phyloP scores from a whole-genome alignment of 2,797 vertebrate genomes.

The Sebastes trivittatus region DNA sequence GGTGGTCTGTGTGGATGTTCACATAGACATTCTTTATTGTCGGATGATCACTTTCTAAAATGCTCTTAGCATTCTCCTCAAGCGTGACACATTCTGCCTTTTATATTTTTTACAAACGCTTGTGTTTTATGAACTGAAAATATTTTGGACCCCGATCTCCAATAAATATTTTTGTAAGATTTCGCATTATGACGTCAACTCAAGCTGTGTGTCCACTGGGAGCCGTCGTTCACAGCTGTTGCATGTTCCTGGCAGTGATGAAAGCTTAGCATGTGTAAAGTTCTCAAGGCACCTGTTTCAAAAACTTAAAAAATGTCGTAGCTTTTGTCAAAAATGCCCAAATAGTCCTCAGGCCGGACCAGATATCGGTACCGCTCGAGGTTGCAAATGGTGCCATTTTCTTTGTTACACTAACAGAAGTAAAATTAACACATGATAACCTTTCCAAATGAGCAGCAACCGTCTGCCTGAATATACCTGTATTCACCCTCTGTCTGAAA shows the following conservation, averaged over 20 bases:
- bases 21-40: background rate
- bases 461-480: too few species aligned
- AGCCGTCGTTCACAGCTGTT: conserved; percentile 23
- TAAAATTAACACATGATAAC: too few species aligned
- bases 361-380: too few species aligned
- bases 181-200: conserved; percentile 44
- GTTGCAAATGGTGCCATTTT: too few species aligned
- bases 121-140: conserved; percentile 49
- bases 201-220: conserved; percentile 63
- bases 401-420: too few species aligned
- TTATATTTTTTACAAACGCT: conserved; percentile 47
- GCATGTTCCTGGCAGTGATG: conserved; percentile 31
- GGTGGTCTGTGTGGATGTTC: background rate
- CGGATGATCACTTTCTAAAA: conserved; percentile 1
- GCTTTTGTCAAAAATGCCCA: background rate
- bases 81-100: conserved; percentile 61
- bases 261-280: conserved; percentile 25
- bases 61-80: conserved; percentile 72
- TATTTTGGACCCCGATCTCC: conserved; percentile 53
- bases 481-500: too few species aligned
- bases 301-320: background rate
- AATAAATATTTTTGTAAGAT: conserved; percentile 60
- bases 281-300: background rate
- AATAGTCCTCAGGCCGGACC: too few species aligned
- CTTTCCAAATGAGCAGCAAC: too few species aligned